Evolutionary conservation across 2,888 invertebrate species (phyloP).

Genomic region (Tinea semifulvella): DNA sequence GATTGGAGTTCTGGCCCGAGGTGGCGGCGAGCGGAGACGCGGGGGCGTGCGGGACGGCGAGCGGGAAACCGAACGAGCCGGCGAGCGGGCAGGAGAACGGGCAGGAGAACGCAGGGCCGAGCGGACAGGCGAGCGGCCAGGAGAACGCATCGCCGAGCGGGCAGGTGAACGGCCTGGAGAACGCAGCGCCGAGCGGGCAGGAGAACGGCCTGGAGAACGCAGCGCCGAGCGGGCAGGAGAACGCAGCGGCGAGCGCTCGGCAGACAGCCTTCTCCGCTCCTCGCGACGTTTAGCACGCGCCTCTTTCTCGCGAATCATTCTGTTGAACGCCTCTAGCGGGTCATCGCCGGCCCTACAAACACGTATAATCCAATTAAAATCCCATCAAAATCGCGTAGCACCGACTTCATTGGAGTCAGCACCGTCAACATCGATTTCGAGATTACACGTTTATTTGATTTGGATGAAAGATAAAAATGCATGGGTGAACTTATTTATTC

Average conservation of each 20-base stretch:
- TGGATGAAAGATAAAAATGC: no score
- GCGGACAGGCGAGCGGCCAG: constrained; percentile 42
- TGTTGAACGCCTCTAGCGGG: constrained; percentile 86
- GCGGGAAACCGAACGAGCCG: constrained; percentile 43
- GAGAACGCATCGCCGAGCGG: constrained; percentile 32
- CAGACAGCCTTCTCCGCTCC: constrained; percentile 65
- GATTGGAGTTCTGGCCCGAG: constrained; percentile 34
- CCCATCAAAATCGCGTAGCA: no score
- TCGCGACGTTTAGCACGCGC: constrained; percentile 72
- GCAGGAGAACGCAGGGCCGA: constrained; percentile 62
- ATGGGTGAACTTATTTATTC: no score
- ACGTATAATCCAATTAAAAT: no score
- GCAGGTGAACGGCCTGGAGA: no score
- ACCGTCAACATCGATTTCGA: no score
- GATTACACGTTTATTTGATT: no score
- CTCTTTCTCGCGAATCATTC: constrained; percentile 87
- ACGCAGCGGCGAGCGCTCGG: constrained; percentile 29
- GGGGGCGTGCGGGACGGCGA: constrained; percentile 56
- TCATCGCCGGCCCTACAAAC: constrained; percentile 78
- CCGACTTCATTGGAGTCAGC: no score
- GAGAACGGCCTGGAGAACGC: constrained; percentile 29
- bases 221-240: constrained; percentile 30
- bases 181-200: constrained; percentile 37
- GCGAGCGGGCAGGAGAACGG: constrained; percentile 28
- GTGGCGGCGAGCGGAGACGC: constrained; percentile 29